These are phyloP conservation scores for Aradus depressus DNA, from an alignment of 2,888 invertebrate species.

Conservation along the genomic window DNA sequence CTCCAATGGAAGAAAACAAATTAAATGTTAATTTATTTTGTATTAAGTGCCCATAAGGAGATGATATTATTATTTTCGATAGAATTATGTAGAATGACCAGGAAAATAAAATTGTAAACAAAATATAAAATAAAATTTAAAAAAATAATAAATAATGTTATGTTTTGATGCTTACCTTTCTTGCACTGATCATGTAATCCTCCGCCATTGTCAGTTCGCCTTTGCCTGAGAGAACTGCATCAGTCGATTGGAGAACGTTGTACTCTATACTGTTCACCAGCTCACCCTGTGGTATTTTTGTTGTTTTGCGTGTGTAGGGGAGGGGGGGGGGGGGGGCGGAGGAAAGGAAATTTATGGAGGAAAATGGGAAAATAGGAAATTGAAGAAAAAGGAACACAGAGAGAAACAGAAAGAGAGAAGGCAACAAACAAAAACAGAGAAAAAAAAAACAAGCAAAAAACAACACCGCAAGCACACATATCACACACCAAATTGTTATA, in stretches of 20 bases:
- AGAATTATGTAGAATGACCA: slow-evolving; percentile 4
- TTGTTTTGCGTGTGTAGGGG: too few relatives aligned
- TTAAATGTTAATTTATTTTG: too few relatives aligned
- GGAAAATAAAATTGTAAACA: too few relatives aligned
- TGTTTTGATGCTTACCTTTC: slow-evolving; percentile 62
- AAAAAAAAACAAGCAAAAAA: slow-evolving; percentile 22
- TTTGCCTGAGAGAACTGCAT: slow-evolving; percentile 71
- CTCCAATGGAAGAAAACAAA: too few relatives aligned
- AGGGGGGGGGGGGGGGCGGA: slow-evolving; percentile 14
- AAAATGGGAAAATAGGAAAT: slow-evolving; percentile 8
- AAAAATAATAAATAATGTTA: background rate
- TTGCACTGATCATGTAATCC: slow-evolving; percentile 74
- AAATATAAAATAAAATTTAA: slow-evolving; percentile 9
- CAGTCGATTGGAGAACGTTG: slow-evolving; percentile 76
- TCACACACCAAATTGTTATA: slow-evolving; percentile 18
- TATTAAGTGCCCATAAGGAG: too few relatives aligned
- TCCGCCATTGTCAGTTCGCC: slow-evolving; percentile 66
- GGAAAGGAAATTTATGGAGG: slow-evolving; percentile 6
- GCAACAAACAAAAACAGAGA: slow-evolving; percentile 25
- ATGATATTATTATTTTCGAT: background rate
- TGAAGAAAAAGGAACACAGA: slow-evolving; percentile 25
- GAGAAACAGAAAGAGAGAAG: slow-evolving; percentile 10
- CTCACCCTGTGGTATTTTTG: slow-evolving; percentile 88
- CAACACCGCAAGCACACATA: slow-evolving; percentile 26
- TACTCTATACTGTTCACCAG: slow-evolving; percentile 89